phyloP scores from a whole-genome alignment of 2,797 vertebrate genomes.

The Periparus ater region DNA sequence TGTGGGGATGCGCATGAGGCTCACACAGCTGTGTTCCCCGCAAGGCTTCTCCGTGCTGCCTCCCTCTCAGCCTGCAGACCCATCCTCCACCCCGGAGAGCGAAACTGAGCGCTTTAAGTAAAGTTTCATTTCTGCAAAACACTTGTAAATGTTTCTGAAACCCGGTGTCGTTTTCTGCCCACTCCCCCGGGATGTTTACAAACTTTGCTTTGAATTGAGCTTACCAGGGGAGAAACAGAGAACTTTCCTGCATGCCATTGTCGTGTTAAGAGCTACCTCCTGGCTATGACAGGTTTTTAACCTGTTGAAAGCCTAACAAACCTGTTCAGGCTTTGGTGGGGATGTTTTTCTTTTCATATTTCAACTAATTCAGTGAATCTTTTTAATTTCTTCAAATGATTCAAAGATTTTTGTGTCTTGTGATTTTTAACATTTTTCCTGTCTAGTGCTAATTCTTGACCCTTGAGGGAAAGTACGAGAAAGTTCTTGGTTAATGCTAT shows the following conservation, averaged over 20 bases:
- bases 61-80: background rate
- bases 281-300: background rate
- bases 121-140: slow-evolving; percentile 32
- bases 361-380: background rate
- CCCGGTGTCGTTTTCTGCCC: background rate
- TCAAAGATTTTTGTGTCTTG: background rate
- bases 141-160: slow-evolving; percentile 16
- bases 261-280: background rate
- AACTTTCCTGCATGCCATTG: background rate
- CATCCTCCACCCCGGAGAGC: background rate
- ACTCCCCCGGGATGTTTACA: background rate
- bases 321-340: background rate
- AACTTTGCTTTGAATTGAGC: background rate
- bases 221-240: slow-evolving; percentile 8
- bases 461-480: background rate
- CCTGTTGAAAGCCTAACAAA: background rate
- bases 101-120: background rate
- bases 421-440: background rate
- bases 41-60: background rate
- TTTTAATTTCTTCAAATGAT: background rate
- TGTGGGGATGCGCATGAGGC: background rate
- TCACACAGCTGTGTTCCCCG: background rate
- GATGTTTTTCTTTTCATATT: background rate
- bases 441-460: background rate
- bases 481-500: background rate